Percentiles rank a stretch among this genome's conserved stretches.
Evolutionary conservation across 2,113 vertebrate genomes (phyloP).

Genomic region (Grantiella picta): DNA sequence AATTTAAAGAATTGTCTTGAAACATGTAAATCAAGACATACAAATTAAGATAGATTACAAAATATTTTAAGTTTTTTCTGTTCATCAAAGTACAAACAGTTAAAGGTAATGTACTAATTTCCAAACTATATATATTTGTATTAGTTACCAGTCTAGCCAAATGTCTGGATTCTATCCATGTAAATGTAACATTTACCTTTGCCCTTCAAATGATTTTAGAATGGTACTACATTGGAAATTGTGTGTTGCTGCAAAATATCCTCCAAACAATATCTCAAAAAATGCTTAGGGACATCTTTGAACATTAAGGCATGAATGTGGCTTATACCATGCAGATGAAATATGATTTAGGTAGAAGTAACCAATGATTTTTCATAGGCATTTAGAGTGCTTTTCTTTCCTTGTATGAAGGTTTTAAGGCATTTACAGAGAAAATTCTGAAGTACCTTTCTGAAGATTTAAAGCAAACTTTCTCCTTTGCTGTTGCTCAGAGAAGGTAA

Average conservation of each 20-base stretch:
- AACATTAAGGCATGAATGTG: background rate
- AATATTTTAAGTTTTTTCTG: background rate
- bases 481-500: background rate
- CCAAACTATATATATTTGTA: background rate
- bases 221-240: background rate
- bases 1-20: background rate
- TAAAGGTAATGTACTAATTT: background rate
- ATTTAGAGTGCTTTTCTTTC: background rate
- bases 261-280: background rate
- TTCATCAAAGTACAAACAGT: background rate
- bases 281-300: background rate
- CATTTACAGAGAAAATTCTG: background rate
- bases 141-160: background rate
- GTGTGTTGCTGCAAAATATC: background rate
- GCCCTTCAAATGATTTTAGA: background rate
- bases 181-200: background rate
- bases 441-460: background rate
- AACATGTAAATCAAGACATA: background rate
- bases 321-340: background rate
- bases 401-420: background rate
- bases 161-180: background rate
- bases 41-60: background rate
- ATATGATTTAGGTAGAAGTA: background rate
- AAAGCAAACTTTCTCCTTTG: background rate
- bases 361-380: background rate